Base-by-base conservation (phyloP, 2,797 vertebrate species). In the Uromys caudimaculatus region DNA sequence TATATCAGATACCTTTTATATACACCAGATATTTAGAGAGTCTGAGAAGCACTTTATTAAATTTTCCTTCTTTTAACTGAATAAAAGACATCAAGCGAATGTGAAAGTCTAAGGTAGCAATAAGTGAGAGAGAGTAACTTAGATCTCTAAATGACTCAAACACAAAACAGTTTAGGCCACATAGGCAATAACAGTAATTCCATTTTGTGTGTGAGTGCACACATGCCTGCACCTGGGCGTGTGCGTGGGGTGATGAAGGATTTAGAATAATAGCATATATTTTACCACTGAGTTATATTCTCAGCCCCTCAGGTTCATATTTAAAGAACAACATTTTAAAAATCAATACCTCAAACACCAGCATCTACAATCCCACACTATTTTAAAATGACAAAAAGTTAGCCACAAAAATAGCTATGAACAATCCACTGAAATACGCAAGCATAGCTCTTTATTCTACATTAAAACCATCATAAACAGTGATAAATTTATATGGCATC, bases 281-380 rank as follows among this genome's bases (percentile, higher is more conserved):
- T 83, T 17, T 90, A 76, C 3, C 21, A 94, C n/a, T 81, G 54
- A 64, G 6, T 19, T 84, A 58, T 38, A 84, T 21, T 13, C 6
- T n/a, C 19, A 64, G 29, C 12, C 14, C 16, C 23, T 75, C 58
- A 91, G 71, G 17, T 83, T 94, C 58, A 91, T 24, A 86, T 86
- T 89, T 95, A 77, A 94, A 93, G 14, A 95, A 64, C 35, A 93
- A 10, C 86, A 3, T 64, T 62, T 85, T 69, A 89, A 91, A 44
- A 90, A 69, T 60, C 41, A 58, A 13, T 50, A 24, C 41, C 56
- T 52, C 44, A 89, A 0, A 84, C 1, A 83, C 44, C 77, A 91
- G 24, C 76, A 1, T 87, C 41, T 91, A 84, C 35, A 83, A 92
- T 69, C 4, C 13, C 69, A 47, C 14, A 83, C 4, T 95, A 56